Evolutionary conservation across 2,113 vertebrate genomes (phyloP).

Genomic region (Microtus oregoni): DNA sequence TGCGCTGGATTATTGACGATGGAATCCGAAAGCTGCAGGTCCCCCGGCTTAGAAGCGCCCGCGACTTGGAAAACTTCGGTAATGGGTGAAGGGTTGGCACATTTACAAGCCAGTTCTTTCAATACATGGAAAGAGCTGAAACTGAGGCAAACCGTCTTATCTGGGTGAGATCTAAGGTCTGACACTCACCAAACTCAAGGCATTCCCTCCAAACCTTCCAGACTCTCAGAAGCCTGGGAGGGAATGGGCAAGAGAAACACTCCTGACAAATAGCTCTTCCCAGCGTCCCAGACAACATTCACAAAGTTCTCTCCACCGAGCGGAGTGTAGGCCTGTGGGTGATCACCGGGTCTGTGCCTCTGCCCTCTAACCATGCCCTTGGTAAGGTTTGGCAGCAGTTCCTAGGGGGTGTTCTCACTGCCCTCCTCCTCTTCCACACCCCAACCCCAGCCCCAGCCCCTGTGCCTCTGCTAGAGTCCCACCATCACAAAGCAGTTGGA

Average conservation of each 20-base stretch:
- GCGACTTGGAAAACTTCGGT: background rate
- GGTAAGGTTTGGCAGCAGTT: background rate
- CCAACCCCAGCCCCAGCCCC: constrained; percentile 47
- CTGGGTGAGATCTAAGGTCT: background rate
- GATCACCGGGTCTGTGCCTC: too few relatives aligned
- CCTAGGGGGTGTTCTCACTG: background rate
- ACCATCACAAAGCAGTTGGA: constrained; percentile 75
- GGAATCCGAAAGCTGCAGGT: background rate
- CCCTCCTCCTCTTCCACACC: constrained; percentile 84
- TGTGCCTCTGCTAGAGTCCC: constrained; percentile 76
- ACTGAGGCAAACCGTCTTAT: background rate
- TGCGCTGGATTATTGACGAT: background rate
- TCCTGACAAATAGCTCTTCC: background rate
- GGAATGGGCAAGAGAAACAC: background rate
- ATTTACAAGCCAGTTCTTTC: background rate
- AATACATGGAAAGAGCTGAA: background rate
- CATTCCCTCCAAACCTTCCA: background rate
- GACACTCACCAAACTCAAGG: background rate
- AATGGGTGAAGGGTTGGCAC: background rate
- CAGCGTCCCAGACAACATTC: background rate
- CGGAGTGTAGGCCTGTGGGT: too few relatives aligned
- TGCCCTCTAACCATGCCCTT: background rate
- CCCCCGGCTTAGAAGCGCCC: too few relatives aligned
- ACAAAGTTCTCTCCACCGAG: background rate
- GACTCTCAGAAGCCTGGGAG: background rate